A percentile compares a stretch with the other conserved stretches of the same genome.
Evolutionary conservation across 2,888 invertebrate genomes (phyloP).

Genomic region (Stenodema calcarata): DNA sequence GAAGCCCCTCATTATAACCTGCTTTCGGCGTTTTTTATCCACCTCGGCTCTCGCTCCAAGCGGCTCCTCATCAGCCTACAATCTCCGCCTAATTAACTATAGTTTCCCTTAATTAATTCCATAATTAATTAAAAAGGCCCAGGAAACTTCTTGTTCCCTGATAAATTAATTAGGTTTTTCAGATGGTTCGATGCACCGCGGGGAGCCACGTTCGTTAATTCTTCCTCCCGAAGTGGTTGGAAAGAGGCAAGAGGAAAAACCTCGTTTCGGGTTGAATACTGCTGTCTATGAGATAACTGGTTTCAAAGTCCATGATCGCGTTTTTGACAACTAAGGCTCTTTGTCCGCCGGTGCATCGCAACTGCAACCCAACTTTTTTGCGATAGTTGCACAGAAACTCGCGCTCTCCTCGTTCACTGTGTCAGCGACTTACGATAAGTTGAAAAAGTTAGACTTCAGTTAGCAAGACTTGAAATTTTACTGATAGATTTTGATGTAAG

Average conservation of each 20-base stretch:
- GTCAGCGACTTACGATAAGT: too few relatives aligned
- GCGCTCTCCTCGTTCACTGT: too few relatives aligned
- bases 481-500: too few relatives aligned
- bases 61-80: conserved; percentile 5
- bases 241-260: not conserved
- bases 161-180: conserved; percentile 11
- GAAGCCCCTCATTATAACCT: conserved; percentile 16
- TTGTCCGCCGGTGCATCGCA: too few relatives aligned
- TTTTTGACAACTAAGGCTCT: too few relatives aligned
- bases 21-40: not conserved
- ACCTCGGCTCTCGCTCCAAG: not conserved
- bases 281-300: not conserved
- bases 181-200: conserved; percentile 32
- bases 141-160: conserved; percentile 11
- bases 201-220: not conserved
- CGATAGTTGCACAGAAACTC: too few relatives aligned
- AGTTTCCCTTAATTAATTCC: conserved; percentile 34
- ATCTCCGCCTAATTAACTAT: conserved; percentile 29
- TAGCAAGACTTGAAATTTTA: too few relatives aligned
- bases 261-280: not conserved
- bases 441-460: too few relatives aligned
- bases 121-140: conserved; percentile 25
- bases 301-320: not conserved
- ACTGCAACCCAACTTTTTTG: too few relatives aligned
- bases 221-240: not conserved